A percentile compares a stretch with the other conserved stretches of the same genome.
Conservation (phyloP, 2,113 vertebrate species). For the Penelope pileata region DNA sequence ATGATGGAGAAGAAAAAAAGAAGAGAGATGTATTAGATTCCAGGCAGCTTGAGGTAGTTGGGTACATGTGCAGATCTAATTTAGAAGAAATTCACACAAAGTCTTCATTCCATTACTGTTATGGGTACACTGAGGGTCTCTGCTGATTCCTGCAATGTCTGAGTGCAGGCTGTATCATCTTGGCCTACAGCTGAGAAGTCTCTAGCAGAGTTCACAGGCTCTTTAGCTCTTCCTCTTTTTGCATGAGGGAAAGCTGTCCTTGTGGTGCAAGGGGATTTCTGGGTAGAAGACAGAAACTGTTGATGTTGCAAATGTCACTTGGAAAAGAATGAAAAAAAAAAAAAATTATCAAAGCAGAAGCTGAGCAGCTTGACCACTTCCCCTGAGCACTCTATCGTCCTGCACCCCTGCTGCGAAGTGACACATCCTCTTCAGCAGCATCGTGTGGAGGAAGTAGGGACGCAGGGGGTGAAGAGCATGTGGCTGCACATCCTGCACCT, state of each 20-base stretch:
- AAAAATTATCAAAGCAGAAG: conserved; percentile 49
- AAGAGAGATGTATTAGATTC: neutral
- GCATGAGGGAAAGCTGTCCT: conserved; percentile 11
- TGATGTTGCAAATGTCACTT: conserved; percentile 13
- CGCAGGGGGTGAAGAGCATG: neutral
- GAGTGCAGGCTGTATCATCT: neutral
- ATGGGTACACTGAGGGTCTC: neutral
- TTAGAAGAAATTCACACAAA: neutral
- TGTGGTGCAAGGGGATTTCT: conserved; percentile 17
- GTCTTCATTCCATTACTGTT: neutral
- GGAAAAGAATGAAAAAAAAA: conserved; percentile 8
- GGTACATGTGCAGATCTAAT: neutral
- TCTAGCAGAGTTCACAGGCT: neutral
- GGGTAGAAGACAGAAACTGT: conserved; percentile 16
- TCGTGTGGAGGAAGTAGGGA: neutral
- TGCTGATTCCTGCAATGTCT: neutral
- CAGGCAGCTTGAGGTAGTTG: neutral
- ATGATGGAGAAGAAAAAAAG: neutral
- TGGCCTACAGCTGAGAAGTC: neutral
- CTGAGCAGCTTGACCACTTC: conserved; percentile 28
- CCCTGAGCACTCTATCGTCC: neutral
- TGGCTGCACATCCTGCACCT: neutral
- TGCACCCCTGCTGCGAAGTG: conserved; percentile 24
- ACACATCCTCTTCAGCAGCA: neutral
- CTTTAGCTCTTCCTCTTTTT: conserved; percentile 20